Evolutionary conservation across 2,888 invertebrate species (phyloP), one percentile per base, ranked within the genome.

Genomic region (Balanococcus diminutus): DNA sequence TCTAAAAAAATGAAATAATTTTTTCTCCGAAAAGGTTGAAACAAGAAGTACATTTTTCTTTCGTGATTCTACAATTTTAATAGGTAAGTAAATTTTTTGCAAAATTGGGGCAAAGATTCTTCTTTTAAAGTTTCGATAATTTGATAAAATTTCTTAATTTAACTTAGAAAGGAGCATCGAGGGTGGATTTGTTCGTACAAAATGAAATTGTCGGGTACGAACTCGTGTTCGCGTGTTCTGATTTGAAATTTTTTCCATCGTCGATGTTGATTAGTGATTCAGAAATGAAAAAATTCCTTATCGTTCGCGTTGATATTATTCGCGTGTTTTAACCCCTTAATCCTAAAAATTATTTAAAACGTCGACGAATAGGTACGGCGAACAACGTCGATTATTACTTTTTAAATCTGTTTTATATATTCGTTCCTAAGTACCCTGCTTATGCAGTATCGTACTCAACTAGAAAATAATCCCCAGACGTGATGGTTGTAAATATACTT

Each of bases 261-360:
- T 51, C 51, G 19, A 51, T 51, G 51, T 19, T 51, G 51, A 51
- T 51, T 51, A 51, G 19, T 19, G 51, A 51, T 51, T 51, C 19
- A 3, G 51, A 51, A 51, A 51, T 51, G 19, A 51, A 51, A 51
- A 51, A 51, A 51, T 51, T 51, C 51, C 19, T 51, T 51, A 51
- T 51, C 51, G 51, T 51, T 51, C 51, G 51, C 19, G 51, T 51
- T 51, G 51, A n/a, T 51, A 51, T 67, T 67, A 67, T 67, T 67
- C 61, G 61, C 61, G 61, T 67, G 61, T 25, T 67, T 67, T 67
- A 67, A 22, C 28, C 61, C 25, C 28, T 67, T 67, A 67, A 67
- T 67, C 61, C 61, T 67, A 14, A 67, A 67, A 67, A 67, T 28
- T 67, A 67, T 67, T 67, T 67, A 67, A 67, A 67, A 67, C 28